These are phyloP conservation scores for Microcebus jonahi DNA, from an alignment of 2,113 vertebrate species.

Conservation along the genomic window DNA sequence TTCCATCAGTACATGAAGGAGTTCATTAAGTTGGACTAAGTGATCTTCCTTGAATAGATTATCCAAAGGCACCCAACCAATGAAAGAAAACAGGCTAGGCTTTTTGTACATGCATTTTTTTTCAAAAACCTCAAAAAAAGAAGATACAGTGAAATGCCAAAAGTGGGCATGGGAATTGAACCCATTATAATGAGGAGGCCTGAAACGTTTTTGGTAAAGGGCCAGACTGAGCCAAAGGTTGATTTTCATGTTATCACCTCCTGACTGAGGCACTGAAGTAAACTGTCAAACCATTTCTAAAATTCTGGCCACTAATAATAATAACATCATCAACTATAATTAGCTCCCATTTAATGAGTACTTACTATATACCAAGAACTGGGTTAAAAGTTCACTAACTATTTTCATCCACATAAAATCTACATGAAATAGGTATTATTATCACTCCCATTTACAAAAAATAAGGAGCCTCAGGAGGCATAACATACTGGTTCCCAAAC, in stretches of 20 bases:
- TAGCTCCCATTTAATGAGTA: background rate
- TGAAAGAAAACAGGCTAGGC: too few relatives aligned
- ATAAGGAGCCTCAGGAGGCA: background rate
- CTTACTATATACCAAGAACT: background rate
- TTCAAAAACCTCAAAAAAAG: too few relatives aligned
- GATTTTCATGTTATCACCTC: background rate
- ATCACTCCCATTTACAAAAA: constrained; percentile 10
- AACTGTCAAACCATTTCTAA: constrained; percentile 4
- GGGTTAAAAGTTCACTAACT: background rate
- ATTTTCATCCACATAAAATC: constrained; percentile 18
- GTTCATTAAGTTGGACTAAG: too few relatives aligned
- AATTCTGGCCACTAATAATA: constrained; percentile 1
- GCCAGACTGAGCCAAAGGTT: background rate
- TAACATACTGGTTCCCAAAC: background rate
- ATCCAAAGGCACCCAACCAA: too few relatives aligned
- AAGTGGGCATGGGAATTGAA: background rate
- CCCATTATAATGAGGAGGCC: background rate
- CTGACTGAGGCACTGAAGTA: background rate
- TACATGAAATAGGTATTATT: background rate
- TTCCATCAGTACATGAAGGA: background rate
- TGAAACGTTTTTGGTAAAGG: constrained; percentile 23
- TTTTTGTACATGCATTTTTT: too few relatives aligned
- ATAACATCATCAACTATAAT: constrained; percentile 6
- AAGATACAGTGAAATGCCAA: background rate
- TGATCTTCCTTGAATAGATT: too few relatives aligned